Percentiles rank a stretch among this genome's conserved stretches.
phyloP scores from a whole-genome alignment of 2,113 vertebrate genomes.

The Xiphias gladius region DNA sequence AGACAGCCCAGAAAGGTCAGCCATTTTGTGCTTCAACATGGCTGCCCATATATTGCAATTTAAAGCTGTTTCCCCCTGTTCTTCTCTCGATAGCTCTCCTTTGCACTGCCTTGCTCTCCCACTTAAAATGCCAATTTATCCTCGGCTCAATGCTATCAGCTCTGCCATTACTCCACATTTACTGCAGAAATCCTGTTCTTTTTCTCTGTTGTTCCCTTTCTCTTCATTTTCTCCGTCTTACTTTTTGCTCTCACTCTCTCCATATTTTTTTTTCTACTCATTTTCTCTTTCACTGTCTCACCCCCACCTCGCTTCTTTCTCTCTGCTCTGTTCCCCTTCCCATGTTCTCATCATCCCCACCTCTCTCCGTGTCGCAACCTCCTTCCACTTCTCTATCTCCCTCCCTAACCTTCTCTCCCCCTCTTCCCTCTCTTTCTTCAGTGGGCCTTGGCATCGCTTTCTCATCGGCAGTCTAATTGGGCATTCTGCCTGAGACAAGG shows the following conservation, averaged over 20 bases:
- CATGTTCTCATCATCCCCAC: slow-evolving; percentile 46
- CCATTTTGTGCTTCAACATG: slow-evolving; percentile 84
- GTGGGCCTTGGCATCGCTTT: slow-evolving; percentile 76
- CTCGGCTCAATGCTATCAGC: slow-evolving; percentile 80
- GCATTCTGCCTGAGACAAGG: slow-evolving; percentile 98
- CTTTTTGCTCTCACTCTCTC: slow-evolving; percentile 14
- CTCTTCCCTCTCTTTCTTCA: slow-evolving; percentile 58
- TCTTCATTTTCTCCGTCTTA: slow-evolving; percentile 28
- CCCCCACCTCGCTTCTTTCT: slow-evolving; percentile 13
- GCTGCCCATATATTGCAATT: slow-evolving; percentile 76
- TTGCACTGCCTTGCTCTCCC: slow-evolving; percentile 75
- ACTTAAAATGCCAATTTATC: slow-evolving; percentile 85
- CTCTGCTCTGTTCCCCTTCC: slow-evolving; percentile 7
- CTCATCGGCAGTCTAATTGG: slow-evolving; percentile 98
- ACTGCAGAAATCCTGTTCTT: slow-evolving; percentile 75
- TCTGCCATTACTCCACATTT: slow-evolving; percentile 81
- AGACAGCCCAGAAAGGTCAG: slow-evolving; percentile 73
- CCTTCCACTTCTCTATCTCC: slow-evolving; percentile 39
- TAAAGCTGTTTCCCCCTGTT: slow-evolving; percentile 69
- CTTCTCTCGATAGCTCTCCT: slow-evolving; percentile 62
- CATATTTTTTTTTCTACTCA: slow-evolving; percentile 9
- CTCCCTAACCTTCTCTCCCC: slow-evolving; percentile 18
- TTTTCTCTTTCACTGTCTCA: slow-evolving; percentile 7
- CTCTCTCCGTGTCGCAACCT: slow-evolving; percentile 51
- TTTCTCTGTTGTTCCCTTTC: slow-evolving; percentile 39